Base-by-base conservation (phyloP, 2,888 invertebrate genomes). In the Melanargia galathea region DNA sequence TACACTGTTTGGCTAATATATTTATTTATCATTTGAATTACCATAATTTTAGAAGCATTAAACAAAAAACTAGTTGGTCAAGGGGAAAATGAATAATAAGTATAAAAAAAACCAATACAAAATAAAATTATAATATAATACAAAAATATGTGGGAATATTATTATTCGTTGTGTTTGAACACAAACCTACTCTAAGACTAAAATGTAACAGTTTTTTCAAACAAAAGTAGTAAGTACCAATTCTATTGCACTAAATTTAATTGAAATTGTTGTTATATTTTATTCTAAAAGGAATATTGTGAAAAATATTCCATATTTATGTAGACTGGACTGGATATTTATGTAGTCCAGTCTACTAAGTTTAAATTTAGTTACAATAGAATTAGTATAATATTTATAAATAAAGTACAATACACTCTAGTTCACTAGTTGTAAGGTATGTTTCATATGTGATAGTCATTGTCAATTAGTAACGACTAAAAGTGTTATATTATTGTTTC, bases 121-220 rank as follows among this genome's bases (percentile, higher is more conserved):
- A n/a, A n/a, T 18, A 18, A 64, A 64, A 83, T 73, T 77, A 74
- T 75, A 77, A 79, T 81, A 82, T 80, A 77, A 81, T 81, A 84
- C 78, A 83, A 76, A 79, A 74, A 82, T 75, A 79, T 75, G 73
- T 77, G 57, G 40, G 61, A 78, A 79, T 56, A 30, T 26, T 71
- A 71, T 73, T 72, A 77, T 84, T 88, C 84, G 86, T 89, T 88
- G 86, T 84, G 79, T 83, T 83, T 80, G 81, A 85, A 84, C 80
- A 82, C 63, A 33, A 45, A 57, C 66, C 48, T 63, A 65, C 55
- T 63, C 68, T 71, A 70, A 68, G 57, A 59, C 61, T 67, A 65
- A 59, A 64, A 59, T 22, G 35, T 38, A 58, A 58, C 48, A 58
- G 33, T 20, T 33, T 58, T 48, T 35, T 30, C n/a, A 7, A 24